These are phyloP conservation scores for Polylopha cassiicola DNA, from an alignment of 2,888 invertebrate genomes.

Conservation along the genomic window DNA sequence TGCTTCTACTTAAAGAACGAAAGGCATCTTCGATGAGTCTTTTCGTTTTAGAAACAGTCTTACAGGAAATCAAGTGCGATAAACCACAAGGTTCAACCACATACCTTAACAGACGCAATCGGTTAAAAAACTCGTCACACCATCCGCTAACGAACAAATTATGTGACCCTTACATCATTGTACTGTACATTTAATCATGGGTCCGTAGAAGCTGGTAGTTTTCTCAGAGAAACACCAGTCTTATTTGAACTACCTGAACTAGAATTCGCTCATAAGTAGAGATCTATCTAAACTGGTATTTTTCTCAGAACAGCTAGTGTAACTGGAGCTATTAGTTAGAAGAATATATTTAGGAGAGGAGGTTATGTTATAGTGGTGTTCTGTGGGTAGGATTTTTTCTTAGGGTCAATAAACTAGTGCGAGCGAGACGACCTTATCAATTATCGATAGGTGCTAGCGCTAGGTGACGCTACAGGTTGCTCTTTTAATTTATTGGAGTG, in stretches of 20 bases:
- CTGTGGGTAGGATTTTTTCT: slow-evolving; percentile 42
- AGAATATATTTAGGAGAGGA: background rate
- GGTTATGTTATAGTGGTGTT: slow-evolving; percentile 7
- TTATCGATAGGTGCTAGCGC: slow-evolving; percentile 53
- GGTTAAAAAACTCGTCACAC: slow-evolving; percentile 38
- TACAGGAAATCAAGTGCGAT: slow-evolving; percentile 15
- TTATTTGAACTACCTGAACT: slow-evolving; percentile 20
- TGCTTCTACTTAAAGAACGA: too few species aligned
- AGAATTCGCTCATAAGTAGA: too few species aligned
- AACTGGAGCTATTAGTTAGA: background rate
- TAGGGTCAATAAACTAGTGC: slow-evolving; percentile 60
- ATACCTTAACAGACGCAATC: slow-evolving; percentile 30
- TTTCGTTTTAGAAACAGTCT: slow-evolving; percentile 11
- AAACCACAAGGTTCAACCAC: slow-evolving; percentile 28
- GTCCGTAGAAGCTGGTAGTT: slow-evolving; percentile 19
- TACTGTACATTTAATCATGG: slow-evolving; percentile 27
- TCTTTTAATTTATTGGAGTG: slow-evolving; percentile 19
- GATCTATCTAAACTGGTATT: slow-evolving; percentile 14
- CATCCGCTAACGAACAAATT: slow-evolving; percentile 30
- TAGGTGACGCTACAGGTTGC: slow-evolving; percentile 38
- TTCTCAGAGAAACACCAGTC: slow-evolving; percentile 11
- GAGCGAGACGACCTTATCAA: slow-evolving; percentile 65
- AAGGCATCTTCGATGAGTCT: background rate
- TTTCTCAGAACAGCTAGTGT: background rate
- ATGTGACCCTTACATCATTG: slow-evolving; percentile 30